Percentiles rank a stretch among this genome's conserved stretches.
Conservation (phyloP, 2,113 vertebrate genomes). For the Leucosticte australis region DNA sequence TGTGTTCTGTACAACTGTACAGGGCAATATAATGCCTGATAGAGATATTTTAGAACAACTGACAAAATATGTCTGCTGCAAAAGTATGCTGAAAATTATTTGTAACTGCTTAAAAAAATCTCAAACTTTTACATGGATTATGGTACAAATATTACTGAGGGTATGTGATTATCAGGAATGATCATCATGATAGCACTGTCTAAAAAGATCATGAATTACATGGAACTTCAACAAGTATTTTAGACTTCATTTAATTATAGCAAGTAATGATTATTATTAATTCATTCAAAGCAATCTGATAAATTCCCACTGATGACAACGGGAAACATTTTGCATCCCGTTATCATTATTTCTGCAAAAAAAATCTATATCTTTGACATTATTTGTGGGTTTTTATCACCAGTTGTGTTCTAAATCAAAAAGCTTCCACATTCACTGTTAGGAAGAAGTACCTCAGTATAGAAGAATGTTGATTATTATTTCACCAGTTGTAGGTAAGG, state of each 20-base stretch:
- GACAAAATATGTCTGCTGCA: background rate
- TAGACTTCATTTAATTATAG: background rate
- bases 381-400: background rate
- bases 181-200: background rate
- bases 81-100: background rate
- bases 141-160: background rate
- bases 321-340: background rate
- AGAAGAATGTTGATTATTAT: background rate
- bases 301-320: background rate
- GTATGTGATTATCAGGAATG: background rate
- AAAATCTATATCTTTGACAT: background rate
- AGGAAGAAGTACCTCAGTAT: background rate
- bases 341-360: background rate
- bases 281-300: background rate
- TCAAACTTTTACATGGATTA: background rate
- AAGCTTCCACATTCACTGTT: background rate
- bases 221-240: background rate
- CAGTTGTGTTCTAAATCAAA: background rate
- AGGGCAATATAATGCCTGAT: background rate
- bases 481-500: background rate
- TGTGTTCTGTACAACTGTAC: background rate
- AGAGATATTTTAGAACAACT: background rate
- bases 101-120: background rate
- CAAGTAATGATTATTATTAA: background rate
- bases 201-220: background rate